Conservation (phyloP, 1,140 invertebrate genomes). For the Drosophila kepulauana region DNA sequence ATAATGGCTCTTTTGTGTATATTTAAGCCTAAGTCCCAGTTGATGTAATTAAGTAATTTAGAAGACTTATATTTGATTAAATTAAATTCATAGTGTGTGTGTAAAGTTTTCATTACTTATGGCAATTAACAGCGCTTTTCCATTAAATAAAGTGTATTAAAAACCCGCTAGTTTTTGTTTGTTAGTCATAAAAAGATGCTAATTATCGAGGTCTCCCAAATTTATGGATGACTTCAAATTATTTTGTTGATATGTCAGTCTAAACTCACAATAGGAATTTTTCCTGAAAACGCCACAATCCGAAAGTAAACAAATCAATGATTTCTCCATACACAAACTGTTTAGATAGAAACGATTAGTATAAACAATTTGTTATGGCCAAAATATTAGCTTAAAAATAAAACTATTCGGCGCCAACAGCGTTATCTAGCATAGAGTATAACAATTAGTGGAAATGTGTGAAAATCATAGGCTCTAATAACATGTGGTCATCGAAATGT, state of each 20-base stretch:
- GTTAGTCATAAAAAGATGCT: not conserved
- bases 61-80: no score
- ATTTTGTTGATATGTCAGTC: not conserved
- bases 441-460: slow-evolving; percentile 11
- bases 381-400: not conserved
- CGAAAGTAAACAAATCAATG: not conserved
- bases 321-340: slow-evolving; percentile 1
- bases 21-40: not conserved
- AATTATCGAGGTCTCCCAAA: not conserved
- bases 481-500: not conserved
- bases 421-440: not conserved
- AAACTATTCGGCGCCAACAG: not conserved
- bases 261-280: not conserved
- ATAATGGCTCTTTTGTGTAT: slow-evolving; percentile 16
- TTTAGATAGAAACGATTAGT: not conserved
- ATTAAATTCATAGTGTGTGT: no score
- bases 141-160: not conserved
- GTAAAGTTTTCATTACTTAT: no score
- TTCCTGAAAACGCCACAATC: not conserved
- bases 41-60: no score
- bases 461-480: not conserved
- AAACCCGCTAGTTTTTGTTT: not conserved
- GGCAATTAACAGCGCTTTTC: not conserved
- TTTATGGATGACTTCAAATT: not conserved
- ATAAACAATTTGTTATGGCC: not conserved